Evolutionary conservation across 1,140 invertebrate genomes (phyloP), one percentile per base, ranked within the genome.

Genomic region (Calycopis cecrops): DNA sequence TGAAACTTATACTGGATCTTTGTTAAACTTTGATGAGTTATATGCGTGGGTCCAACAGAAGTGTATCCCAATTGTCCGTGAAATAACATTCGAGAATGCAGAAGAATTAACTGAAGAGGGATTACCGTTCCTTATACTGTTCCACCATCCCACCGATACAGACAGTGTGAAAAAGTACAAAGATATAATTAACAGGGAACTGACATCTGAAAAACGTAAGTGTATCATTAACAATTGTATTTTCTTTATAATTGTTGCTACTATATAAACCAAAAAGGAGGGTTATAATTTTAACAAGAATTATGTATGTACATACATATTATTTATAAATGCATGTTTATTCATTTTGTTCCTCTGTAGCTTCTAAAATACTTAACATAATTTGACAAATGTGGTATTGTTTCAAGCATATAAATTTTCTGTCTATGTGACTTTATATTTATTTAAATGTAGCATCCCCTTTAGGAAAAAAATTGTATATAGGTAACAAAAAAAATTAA

Each of bases 71-170:
- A 79, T 96, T 17, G 95, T 96, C 0, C 87, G 95, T 55, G 97
- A 99, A 88, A 99, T 99, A 47, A 99, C 98, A 3, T 99, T 99
- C 87, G 97, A 99, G 89, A 99, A 99, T 91, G 98, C 98, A 16
- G 98, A 99, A 88, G 98, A 99, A 87, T 84, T 99, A 9, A 99
- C 98, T 0, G 99, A 99, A 89, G 98, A 99, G 90, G 98, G 98
- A 11, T 85, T 99, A 63, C 98, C 99, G n/a, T 99, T 99, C 87
- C 90, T 99, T 4, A 99, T 99, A 66, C 84, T 99, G 1, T 99
- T 99, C 85, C 96, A 99, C 74, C 79, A 92, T 62, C 94, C 96
- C 1, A 93, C 95, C 69, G 98, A 99, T 85, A 90, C 90, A 4
- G 92, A 95, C 21, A 95, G 92, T 62, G 92, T 99, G 38, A 97